Evolutionary conservation across 2,888 invertebrate genomes (phyloP), one percentile per base, ranked within the genome.

Genomic region (Nineta flava): DNA sequence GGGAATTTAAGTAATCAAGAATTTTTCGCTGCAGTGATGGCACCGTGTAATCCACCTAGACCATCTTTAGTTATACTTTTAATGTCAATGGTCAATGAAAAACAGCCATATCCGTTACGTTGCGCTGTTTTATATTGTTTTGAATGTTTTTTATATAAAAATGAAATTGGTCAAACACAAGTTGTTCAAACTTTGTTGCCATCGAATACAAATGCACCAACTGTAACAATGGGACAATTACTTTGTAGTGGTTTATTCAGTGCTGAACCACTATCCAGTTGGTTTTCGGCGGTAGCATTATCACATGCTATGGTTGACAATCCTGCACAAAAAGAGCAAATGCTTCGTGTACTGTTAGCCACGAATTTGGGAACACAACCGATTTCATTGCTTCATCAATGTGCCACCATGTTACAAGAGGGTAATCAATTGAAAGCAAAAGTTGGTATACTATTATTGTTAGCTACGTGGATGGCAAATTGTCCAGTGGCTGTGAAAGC

Each of bases 81-180:
- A 9, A 92, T 96, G 88, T 95, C 96, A 0, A 96, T 99, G 94
- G 92, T 94, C 6, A 95, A 96, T 65, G 97, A 99, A 64, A 95
- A 94, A 61, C 99, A 99, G 64, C 87, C 94, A 1, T 87, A 97
- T 62, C 70, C 73, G 4, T 62, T 79, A 60, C 82, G 99, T 53
- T 93, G 93, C 64, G 88, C 97, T 1, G 94, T 97, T 2, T 77
- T 99, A 1, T 99, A 99, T 67, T 95, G 94, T 65, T 96, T 99
- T 67, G 85, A 97, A 71, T 94, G 93, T 64, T 99, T 87, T 65
- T 71, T 99, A 9, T 91, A 86, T 65, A 90, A 87, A 68, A 99
- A 99, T 65, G 87, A 91, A 63, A 74, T 80, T 26, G 88, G 88
- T 2, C 94, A 95, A 65, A 81, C 81, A 1, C 79, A 83, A 56